phyloP scores from a whole-genome alignment of 2,888 invertebrate species.

The Euclidia mi region DNA sequence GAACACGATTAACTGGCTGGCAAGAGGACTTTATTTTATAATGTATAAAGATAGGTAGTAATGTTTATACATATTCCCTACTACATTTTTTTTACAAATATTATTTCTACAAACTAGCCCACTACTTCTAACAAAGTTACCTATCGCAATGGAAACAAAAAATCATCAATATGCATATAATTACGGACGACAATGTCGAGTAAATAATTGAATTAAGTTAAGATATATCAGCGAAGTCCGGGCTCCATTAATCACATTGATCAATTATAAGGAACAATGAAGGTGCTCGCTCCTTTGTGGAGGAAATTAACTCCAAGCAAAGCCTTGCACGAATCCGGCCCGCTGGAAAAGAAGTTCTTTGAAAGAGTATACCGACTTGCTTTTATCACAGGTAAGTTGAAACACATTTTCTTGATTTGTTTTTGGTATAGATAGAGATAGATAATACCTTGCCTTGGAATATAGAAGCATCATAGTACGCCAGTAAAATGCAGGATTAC shows the following conservation, averaged over 20 bases:
- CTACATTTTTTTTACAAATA: too few relatives aligned
- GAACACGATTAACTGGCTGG: too few relatives aligned
- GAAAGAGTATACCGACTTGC: conserved; percentile 74
- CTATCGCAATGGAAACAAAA: conserved; percentile 38
- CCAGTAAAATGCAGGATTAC: too few relatives aligned
- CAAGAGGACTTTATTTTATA: too few relatives aligned
- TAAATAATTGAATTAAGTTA: conserved; percentile 18
- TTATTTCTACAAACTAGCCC: too few relatives aligned
- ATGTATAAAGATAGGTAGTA: too few relatives aligned
- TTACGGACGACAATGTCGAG: conserved; percentile 17
- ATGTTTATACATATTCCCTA: too few relatives aligned
- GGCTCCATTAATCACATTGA: conserved; percentile 9
- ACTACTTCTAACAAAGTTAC: too few relatives aligned
- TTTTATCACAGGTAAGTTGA: conserved; percentile 71
- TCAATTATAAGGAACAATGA: conserved; percentile 56
- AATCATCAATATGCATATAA: conserved; percentile 21
- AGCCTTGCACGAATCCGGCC: conserved; percentile 69
- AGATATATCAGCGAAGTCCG: conserved; percentile 13
- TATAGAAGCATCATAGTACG: too few relatives aligned
- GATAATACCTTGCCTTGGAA: too few relatives aligned
- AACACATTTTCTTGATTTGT: background rate
- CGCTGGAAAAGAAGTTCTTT: conserved; percentile 74
- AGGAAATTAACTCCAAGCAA: conserved; percentile 67
- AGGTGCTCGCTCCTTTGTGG: conserved; percentile 61
- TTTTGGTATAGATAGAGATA: too few relatives aligned